These are phyloP conservation scores for Alloplasta piceator DNA, from an alignment of 2,888 invertebrate species.

Conservation along the genomic window DNA sequence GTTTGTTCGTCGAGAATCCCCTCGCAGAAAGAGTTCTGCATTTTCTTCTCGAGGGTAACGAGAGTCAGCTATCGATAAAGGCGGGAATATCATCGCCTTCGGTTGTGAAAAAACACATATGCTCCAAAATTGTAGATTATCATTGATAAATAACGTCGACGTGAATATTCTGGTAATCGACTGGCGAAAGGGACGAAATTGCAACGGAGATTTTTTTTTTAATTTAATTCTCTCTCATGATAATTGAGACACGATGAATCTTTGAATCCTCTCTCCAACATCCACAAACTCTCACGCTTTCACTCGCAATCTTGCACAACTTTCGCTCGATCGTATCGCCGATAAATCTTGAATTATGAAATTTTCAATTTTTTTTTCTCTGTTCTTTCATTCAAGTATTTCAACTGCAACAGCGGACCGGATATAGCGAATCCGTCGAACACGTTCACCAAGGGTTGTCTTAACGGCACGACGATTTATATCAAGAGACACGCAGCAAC, in stretches of 20 bases:
- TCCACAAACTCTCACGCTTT: conserved; percentile 48
- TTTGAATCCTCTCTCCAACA: conserved; percentile 23
- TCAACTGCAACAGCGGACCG: conserved; percentile 74
- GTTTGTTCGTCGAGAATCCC: not conserved
- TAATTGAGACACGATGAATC: conserved; percentile 17
- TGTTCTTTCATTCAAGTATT: conserved; percentile 81
- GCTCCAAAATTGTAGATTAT: conserved; percentile 5
- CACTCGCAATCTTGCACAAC: conserved; percentile 38
- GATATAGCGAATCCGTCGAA: conserved; percentile 85
- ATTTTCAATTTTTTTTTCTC: conserved; percentile 17
- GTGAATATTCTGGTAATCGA: conserved; percentile 17
- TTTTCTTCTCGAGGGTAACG: conserved; percentile 22
- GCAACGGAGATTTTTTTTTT: not conserved
- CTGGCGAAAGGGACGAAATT: not conserved
- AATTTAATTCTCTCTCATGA: too few species aligned
- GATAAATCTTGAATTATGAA: not conserved
- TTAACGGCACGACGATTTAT: conserved; percentile 88
- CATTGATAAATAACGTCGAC: conserved; percentile 6
- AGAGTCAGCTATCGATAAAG: conserved; percentile 40
- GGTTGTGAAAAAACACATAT: not conserved
- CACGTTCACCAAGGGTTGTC: conserved; percentile 90
- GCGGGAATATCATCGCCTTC: not conserved
- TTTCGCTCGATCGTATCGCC: not conserved
- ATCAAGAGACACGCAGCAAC: conserved; percentile 91
- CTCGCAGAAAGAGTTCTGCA: conserved; percentile 12